Evolutionary conservation across 2,888 invertebrate genomes (phyloP), one percentile per base, ranked within the genome.

Genomic region (Melieria omissa): DNA sequence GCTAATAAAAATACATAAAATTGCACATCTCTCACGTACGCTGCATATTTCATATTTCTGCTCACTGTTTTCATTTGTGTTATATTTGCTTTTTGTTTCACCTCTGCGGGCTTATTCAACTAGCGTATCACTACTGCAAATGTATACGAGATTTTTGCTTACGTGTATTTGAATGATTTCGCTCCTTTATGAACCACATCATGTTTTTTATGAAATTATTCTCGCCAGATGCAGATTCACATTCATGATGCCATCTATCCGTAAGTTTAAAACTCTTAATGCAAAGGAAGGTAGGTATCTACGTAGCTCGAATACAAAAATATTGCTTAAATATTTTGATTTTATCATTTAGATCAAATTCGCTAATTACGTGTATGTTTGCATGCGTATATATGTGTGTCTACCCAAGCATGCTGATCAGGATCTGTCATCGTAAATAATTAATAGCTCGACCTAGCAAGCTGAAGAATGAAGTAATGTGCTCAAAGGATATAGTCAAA

Each of bases 281-380:
- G 9, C 58, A 65, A 78, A 79, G 80, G 79, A 80, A 80, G 84
- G 82, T 82, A 85, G 85, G 86, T 85, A 84, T 85, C 85, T 85
- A 85, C 84, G 86, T 85, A 85, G 85, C 85, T 86, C 78, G 78
- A 80, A 80, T 82, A 81, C 76, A 81, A 81, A 81, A 81, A 80
- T 81, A 81, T 80, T 74, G 74, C 65, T 71, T 62, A 58, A 65
- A 45, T 65, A 63, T 71, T 73, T 73, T 74, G 60, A 69, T 73
- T 75, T 65, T 73, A 71, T 57, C 73, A 49, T 78, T 72, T 71
- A 14, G 16, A 63, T 29, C 44, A 54, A 70, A 57, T 63, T 58
- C 52, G 44, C 60, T 49, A 60, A 63, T 70, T 73, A 61, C 12
- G 64, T 64, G 73, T 73, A 70, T 61, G 72, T 76, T 71, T 60